Evolutionary conservation across 2,113 vertebrate species (phyloP).

Genomic region (Zosterops pallidus): DNA sequence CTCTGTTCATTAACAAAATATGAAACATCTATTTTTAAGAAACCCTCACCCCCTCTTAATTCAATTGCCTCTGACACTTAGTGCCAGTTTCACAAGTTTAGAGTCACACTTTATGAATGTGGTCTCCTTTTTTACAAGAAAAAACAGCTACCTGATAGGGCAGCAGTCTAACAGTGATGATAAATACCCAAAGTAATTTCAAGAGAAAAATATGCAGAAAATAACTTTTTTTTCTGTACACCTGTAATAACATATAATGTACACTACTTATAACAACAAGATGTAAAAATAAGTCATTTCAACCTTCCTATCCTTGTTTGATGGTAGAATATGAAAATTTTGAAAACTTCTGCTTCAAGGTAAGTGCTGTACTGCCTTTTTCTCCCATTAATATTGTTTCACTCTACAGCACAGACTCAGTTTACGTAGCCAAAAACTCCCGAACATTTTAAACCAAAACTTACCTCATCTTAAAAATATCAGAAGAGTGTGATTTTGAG

Average conservation of each 20-base stretch:
- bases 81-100: not conserved
- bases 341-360: not conserved
- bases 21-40: not conserved
- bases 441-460: not conserved
- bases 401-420: not conserved
- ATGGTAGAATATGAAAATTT: not conserved
- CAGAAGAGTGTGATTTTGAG: not conserved
- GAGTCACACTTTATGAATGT: not conserved
- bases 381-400: not conserved
- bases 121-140: not conserved
- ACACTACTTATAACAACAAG: not conserved
- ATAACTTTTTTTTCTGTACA: not conserved
- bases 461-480: not conserved
- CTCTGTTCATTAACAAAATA: not conserved
- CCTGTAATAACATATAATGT: not conserved
- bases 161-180: not conserved
- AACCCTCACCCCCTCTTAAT: not conserved
- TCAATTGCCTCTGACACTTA: not conserved
- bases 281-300: not conserved
- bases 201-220: not conserved
- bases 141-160: not conserved
- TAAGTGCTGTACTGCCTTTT: not conserved
- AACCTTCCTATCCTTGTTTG: not conserved
- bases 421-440: accelerated
- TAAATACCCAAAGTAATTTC: not conserved